Base-by-base conservation (phyloP, 2,888 invertebrate species). In the Bhutanitis thaidina region DNA sequence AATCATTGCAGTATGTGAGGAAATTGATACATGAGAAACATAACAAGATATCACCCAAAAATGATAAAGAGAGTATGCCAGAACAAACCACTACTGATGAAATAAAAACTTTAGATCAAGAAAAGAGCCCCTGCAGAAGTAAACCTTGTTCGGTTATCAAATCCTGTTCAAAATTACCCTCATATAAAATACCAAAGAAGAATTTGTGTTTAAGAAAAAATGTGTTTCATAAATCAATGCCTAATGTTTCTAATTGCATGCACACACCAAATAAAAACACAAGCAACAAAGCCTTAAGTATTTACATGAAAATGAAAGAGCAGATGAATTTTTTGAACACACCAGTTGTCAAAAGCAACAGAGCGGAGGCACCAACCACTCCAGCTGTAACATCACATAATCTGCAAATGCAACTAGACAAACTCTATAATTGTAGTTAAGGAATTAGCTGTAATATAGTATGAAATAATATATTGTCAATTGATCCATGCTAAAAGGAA, bases 251-350 rank as follows among this genome's bases (percentile, higher is more conserved):
- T 0, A 64, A 62, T 30, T 59, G 49, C 10, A 54, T 61, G n/a
- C 54, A 61, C 12, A 73, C 77, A 1, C 80, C 85, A 0, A 60
- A 58, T 1, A 80, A 74, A 57, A 65, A 71, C 10, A 65, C 64
- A 59, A 71, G 74, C 1, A 62, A 61, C 4, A 71, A 58, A 62
- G 87, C 85, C 9, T 56, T 79, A 7, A 71, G 65, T 53, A 77
- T 87, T 70, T 88, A 89, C 29, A 71, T 86, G 78, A 64, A 83
- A 54, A 80, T 85, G 74, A 89, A 86, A 39, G 73, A 80, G 54
- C 70, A 77, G 7, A 78, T 87, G 77, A 72, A 75, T 41, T 89
- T 86, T 54, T 58, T 89, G 29, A 78, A 65, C 43, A 88, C 89
- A 7, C 89, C 88, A 3, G 55, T 70, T 10, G 62, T 67, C 0